A percentile compares a stretch with the other conserved stretches of the same genome.
These are phyloP conservation scores for Volucella inflata DNA, from an alignment of 2,888 invertebrate genomes.

Conservation along the genomic window DNA sequence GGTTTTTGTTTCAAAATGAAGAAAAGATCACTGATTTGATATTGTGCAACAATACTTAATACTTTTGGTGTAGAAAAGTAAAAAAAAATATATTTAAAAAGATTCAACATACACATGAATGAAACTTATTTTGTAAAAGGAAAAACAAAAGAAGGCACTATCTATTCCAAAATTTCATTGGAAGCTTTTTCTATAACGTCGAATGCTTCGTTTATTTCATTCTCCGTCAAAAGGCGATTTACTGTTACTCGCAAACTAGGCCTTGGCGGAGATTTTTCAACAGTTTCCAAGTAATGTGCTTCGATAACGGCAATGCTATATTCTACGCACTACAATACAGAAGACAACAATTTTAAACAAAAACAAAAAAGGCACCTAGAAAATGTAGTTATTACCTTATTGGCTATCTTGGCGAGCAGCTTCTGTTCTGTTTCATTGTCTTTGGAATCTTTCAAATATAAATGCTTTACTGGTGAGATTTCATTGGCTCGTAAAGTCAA, in stretches of 20 bases:
- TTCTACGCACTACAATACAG: conserved; percentile 85
- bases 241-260: conserved; percentile 90
- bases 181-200: conserved; percentile 83
- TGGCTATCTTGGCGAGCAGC: conserved; percentile 87
- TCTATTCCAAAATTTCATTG: conserved; percentile 79
- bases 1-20: background rate
- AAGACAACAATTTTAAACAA: conserved; percentile 42
- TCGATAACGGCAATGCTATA: conserved; percentile 88
- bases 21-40: background rate
- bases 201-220: conserved; percentile 85
- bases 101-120: conserved; percentile 4
- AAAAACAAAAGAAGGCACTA: background rate
- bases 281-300: conserved; percentile 88
- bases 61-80: conserved; percentile 8
- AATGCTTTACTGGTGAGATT: conserved; percentile 90
- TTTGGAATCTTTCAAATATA: conserved; percentile 86
- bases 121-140: background rate
- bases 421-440: conserved; percentile 84
- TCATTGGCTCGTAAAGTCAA: conserved; percentile 86
- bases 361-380: background rate
- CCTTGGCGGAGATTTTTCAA: conserved; percentile 87
- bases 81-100: conserved; percentile 8
- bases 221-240: conserved; percentile 87
- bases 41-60: conserved; percentile 13
- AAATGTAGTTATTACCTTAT: conserved; percentile 82